Percentiles rank a stretch among this genome's conserved stretches.
Conservation (phyloP, 1,140 invertebrate genomes). For the Hyles euphorbiae region DNA sequence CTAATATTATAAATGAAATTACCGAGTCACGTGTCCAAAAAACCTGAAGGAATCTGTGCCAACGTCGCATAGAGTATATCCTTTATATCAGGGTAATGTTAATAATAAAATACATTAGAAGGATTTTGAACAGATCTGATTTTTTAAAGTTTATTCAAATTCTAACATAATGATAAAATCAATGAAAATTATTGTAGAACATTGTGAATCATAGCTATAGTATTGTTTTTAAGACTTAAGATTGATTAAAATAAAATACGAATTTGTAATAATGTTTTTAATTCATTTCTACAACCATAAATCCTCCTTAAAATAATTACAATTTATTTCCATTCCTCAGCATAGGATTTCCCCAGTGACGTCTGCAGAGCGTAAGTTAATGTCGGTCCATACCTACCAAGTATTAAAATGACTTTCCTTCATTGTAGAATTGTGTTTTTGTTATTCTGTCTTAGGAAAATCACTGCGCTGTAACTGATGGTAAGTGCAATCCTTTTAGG, state of each 20-base stretch:
- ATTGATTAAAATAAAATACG: conserved; percentile 51
- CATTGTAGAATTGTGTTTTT: no score
- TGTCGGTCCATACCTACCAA: no score
- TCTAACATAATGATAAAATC: conserved; percentile 4
- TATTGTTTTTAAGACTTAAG: conserved; percentile 33
- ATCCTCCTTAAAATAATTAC: no score
- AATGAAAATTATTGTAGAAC: not conserved
- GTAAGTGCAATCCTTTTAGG: no score
- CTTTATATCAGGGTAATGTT: conserved; percentile 52
- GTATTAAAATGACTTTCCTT: no score
- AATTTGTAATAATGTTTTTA: conserved; percentile 24
- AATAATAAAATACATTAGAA: conserved; percentile 23
- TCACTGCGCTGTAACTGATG: no score
- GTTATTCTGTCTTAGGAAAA: no score
- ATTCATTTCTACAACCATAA: conserved; percentile 7
- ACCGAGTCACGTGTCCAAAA: no score
- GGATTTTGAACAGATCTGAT: conserved; percentile 6
- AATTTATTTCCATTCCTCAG: no score
- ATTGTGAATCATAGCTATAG: conserved; percentile 2
- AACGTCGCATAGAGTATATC: conserved; percentile 50
- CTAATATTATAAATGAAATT: no score
- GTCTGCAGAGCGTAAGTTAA: no score
- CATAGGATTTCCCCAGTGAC: no score
- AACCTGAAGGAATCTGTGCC: conserved; percentile 30
- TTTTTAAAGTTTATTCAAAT: not conserved